phyloP scores from a whole-genome alignment of 37 sponge, comb jelly and placozoan species.

The Haliclona indistincta region DNA sequence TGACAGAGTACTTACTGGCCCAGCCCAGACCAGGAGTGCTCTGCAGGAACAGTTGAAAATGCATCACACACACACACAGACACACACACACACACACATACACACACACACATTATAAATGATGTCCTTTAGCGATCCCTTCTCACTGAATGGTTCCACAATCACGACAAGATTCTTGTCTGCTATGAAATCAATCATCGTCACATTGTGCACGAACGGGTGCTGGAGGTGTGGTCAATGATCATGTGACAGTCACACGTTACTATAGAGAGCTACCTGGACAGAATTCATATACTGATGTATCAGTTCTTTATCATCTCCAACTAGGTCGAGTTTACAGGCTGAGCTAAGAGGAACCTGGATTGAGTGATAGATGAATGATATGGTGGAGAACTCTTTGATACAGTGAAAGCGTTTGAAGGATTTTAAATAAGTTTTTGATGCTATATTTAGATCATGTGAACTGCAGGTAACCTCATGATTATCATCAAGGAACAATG shows the following conservation, averaged over 20 bases:
- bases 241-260: too few relatives aligned
- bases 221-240: slow-evolving; percentile 30
- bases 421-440: too few relatives aligned
- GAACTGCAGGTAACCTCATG: too few relatives aligned
- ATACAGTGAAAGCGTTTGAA: too few relatives aligned
- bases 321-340: too few relatives aligned
- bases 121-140: slow-evolving; percentile 71
- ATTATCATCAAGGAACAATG: too few relatives aligned
- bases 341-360: too few relatives aligned
- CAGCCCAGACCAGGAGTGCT: slow-evolving; percentile 17
- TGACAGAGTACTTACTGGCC: slow-evolving; percentile 54
- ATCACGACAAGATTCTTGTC: slow-evolving; percentile 44
- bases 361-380: too few relatives aligned
- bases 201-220: slow-evolving; percentile 35
- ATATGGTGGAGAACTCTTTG: too few relatives aligned
- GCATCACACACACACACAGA: slow-evolving; percentile 20
- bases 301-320: not conserved
- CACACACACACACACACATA: not conserved
- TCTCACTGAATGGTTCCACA: slow-evolving; percentile 12
- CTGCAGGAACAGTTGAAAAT: slow-evolving; percentile 3
- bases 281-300: not conserved
- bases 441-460: too few relatives aligned
- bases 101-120: slow-evolving; percentile 48
- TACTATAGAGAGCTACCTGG: not conserved
- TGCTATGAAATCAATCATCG: slow-evolving; percentile 36